Evolutionary conservation across 2,797 vertebrate genomes (phyloP), one percentile per base, ranked within the genome.

Genomic region (Oreochromis grahami): DNA sequence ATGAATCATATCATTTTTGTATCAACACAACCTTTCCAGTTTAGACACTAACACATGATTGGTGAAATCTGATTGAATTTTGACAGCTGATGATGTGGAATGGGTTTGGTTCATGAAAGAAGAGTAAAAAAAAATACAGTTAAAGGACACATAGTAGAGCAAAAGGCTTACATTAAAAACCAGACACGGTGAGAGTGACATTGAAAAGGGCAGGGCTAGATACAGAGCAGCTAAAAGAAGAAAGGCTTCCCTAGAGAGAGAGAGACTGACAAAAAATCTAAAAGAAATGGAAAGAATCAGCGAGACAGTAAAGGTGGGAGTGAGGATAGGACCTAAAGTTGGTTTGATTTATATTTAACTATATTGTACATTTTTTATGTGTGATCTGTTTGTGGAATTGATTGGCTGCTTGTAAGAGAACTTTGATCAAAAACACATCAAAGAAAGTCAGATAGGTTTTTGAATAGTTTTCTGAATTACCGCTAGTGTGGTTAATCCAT

Each of bases 171-270:
- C 83, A 81, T 88, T 84, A 86, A 92, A 87, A 87, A 87, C 58
- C 77, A 91, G 84, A 84, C 7, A 70, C 51, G 60, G 87, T 6
- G 14, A 87, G 87, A 89, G 85, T 90, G 94, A 93, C 90, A 87
- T 90, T 94, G 92, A 77, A 94, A 94, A 93, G 86, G 91, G 86
- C 89, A 92, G 89, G 88, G 78, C 85, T 90, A 90, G 86, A 92
- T 76, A 87, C 82, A 86, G 89, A 87, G 89, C 81, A 86, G 93
- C 92, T 90, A 88, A 92, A 94, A 89, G 91, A 92, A 93, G 94
- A 93, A 92, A 91, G 86, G 76, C 83, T 85, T 91, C 92, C 89
- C 90, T 52, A 38, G 88, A 91, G 92, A 93, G 60, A 13, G 68
- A 72, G 24, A 60, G 82, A 88, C 78, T 29, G 84, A 89, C 88